Conservation (phyloP, 2,888 invertebrate genomes). For the Latrodectus hesperus region DNA sequence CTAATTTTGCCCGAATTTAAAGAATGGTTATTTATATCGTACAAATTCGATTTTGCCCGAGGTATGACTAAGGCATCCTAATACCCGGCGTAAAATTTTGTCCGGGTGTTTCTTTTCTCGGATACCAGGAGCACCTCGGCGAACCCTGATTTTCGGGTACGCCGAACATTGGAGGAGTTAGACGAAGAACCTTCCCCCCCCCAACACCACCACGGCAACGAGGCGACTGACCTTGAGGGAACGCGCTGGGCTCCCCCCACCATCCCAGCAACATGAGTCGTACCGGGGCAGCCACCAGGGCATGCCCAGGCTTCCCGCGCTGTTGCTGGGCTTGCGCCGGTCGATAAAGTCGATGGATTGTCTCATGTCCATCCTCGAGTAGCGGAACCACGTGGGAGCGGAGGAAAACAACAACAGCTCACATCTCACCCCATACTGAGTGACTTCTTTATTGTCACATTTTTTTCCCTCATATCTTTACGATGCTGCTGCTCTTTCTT, state of each 20-base stretch:
- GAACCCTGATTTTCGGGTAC: conserved; percentile 7
- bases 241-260: not conserved
- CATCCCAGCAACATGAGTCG: not conserved
- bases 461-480: not conserved
- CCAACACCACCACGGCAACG: too few relatives aligned
- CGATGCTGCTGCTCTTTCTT: too few relatives aligned
- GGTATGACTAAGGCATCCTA: too few relatives aligned
- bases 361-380: conserved; percentile 14
- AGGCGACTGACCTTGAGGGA: conserved; percentile 17
- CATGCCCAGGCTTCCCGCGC: conserved; percentile 33
- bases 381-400: conserved; percentile 22
- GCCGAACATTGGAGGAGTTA: not conserved
- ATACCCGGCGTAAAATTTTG: not conserved
- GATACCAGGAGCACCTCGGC: conserved; percentile 2
- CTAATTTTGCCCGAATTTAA: too few relatives aligned
- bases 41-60: too few relatives aligned
- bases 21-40: too few relatives aligned
- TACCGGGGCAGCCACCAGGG: conserved; percentile 16
- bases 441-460: not conserved
- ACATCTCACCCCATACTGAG: not conserved
- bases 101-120: not conserved
- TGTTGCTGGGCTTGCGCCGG: conserved; percentile 54
- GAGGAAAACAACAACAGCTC: conserved; percentile 9
- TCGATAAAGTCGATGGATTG: conserved; percentile 29
- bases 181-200: not conserved